phyloP scores from a whole-genome alignment of 2,113 vertebrate species.

The Odontesthes bonariensis region DNA sequence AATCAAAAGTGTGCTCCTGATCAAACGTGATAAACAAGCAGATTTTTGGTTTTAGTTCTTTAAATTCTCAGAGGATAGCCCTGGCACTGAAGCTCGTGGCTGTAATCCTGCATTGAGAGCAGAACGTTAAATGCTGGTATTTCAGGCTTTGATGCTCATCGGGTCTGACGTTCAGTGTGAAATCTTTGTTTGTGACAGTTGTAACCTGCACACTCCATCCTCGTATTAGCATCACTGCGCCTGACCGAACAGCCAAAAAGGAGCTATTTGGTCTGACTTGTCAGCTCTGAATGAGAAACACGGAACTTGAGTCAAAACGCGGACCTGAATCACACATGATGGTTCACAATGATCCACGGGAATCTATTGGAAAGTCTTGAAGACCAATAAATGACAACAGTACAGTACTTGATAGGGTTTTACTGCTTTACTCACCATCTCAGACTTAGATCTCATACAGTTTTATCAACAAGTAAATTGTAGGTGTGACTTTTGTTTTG shows the following conservation, averaged over 20 bases:
- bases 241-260: slow-evolving; percentile 29
- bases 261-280: slow-evolving; percentile 27
- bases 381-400: not conserved
- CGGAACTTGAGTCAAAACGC: slow-evolving; percentile 22
- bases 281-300: slow-evolving; percentile 23
- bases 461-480: not conserved
- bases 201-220: slow-evolving; percentile 46
- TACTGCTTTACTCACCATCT: not conserved
- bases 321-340: not conserved
- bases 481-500: no score
- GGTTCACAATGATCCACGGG: not conserved
- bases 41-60: slow-evolving; percentile 19
- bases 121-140: slow-evolving; percentile 45
- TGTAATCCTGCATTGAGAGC: slow-evolving; percentile 20
- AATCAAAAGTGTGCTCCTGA: not conserved
- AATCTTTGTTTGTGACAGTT: slow-evolving; percentile 53
- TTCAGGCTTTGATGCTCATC: slow-evolving; percentile 44
- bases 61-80: slow-evolving; percentile 24
- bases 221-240: slow-evolving; percentile 31
- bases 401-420: not conserved
- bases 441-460: not conserved
- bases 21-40: slow-evolving; percentile 1
- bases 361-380: slow-evolving; percentile 21
- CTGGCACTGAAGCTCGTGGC: slow-evolving; percentile 13
- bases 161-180: slow-evolving; percentile 46